phyloP scores from a whole-genome alignment of 1,140 invertebrate genomes.

The Venturia canescens region DNA sequence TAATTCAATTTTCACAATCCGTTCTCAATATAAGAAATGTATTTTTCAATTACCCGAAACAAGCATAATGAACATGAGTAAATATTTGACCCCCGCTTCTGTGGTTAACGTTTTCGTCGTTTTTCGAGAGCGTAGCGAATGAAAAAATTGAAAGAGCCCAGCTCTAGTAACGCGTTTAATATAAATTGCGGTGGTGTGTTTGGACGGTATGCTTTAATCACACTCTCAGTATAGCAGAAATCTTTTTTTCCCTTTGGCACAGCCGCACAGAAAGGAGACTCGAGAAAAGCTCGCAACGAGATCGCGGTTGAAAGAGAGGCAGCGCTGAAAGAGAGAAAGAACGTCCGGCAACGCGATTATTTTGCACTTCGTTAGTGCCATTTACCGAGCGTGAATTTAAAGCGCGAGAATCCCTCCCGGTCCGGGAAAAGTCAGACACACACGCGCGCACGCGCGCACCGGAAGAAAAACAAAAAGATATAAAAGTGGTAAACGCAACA shows the following conservation, averaged over 20 bases:
- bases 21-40: not conserved
- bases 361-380: constrained; percentile 28
- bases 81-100: too few species aligned
- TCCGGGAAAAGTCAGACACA: too few species aligned
- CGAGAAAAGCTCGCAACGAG: constrained; percentile 8
- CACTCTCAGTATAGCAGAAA: constrained; percentile 1
- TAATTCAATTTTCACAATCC: too few species aligned
- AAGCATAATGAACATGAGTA: not conserved
- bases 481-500: not conserved
- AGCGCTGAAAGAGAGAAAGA: not conserved
- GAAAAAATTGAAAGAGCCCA: not conserved
- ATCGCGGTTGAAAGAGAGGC: not conserved
- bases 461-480: not conserved
- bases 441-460: too few species aligned
- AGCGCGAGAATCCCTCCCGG: not conserved
- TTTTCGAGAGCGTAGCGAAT: not conserved
- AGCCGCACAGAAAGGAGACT: not conserved
- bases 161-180: constrained; percentile 20
- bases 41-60: too few species aligned
- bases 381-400: constrained; percentile 6
- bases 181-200: constrained; percentile 36
- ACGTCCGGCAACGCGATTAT: constrained; percentile 22
- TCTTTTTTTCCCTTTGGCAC: not conserved
- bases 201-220: constrained; percentile 30
- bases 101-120: not conserved